A percentile compares a stretch with the other conserved stretches of the same genome.
phyloP scores from a whole-genome alignment of 2,888 invertebrate species.

The Thymelicus lineola region DNA sequence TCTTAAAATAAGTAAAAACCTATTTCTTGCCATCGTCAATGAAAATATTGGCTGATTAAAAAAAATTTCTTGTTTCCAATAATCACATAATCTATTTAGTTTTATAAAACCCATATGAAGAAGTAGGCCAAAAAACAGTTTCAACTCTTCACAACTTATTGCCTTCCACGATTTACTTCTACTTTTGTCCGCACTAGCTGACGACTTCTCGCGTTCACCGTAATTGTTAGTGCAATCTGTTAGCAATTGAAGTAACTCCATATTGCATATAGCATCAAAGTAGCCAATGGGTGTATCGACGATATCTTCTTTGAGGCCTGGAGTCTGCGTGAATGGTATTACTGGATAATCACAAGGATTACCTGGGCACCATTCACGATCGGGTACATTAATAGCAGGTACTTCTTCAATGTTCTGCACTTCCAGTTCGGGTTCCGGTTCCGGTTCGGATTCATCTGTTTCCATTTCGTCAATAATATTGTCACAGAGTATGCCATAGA shows the following conservation, averaged over 20 bases:
- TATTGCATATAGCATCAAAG: slow-evolving; percentile 41
- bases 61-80: slow-evolving; percentile 38
- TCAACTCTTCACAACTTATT: slow-evolving; percentile 28
- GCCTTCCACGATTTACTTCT: slow-evolving; percentile 33
- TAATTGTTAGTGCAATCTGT: slow-evolving; percentile 38
- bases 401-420: slow-evolving; percentile 22
- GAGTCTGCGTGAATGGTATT: slow-evolving; percentile 33
- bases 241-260: slow-evolving; percentile 37
- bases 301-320: slow-evolving; percentile 42
- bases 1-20: slow-evolving; percentile 39
- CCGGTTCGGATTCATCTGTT: slow-evolving; percentile 31
- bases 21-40: slow-evolving; percentile 37
- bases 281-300: slow-evolving; percentile 41
- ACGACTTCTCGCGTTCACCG: slow-evolving; percentile 28
- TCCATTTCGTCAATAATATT: slow-evolving; percentile 36
- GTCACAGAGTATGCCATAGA: slow-evolving; percentile 33
- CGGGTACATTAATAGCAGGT: slow-evolving; percentile 10
- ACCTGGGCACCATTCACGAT: slow-evolving; percentile 38
- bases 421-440: slow-evolving; percentile 27
- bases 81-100: slow-evolving; percentile 38
- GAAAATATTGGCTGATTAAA: slow-evolving; percentile 41
- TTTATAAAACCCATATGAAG: slow-evolving; percentile 28
- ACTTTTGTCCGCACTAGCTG: slow-evolving; percentile 18
- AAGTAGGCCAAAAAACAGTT: slow-evolving; percentile 26
- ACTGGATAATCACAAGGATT: slow-evolving; percentile 26